These are phyloP conservation scores for Hapalemur alaotrensis DNA, from an alignment of 2,797 vertebrate species.

Conservation along the genomic window DNA sequence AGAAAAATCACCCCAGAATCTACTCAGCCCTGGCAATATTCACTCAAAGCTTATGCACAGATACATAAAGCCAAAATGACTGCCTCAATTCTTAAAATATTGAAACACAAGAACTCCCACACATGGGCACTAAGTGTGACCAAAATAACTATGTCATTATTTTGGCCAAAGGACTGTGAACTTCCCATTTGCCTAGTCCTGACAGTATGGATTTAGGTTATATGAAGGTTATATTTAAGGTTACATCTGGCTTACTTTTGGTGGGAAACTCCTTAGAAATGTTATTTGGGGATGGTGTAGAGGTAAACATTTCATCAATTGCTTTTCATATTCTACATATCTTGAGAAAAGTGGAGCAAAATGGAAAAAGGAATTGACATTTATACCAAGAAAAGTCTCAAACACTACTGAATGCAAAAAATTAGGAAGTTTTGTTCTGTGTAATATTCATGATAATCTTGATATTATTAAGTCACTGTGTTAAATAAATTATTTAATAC, in stretches of 20 bases:
- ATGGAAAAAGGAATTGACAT: not conserved
- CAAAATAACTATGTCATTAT: not conserved
- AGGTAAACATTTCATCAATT: not conserved
- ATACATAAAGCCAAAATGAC: not conserved
- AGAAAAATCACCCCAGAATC: not conserved
- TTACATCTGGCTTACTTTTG: not conserved
- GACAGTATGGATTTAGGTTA: not conserved
- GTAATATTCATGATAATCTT: not conserved
- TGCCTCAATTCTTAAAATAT: not conserved
- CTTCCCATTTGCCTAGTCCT: not conserved
- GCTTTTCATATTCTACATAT: not conserved
- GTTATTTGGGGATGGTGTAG: not conserved
- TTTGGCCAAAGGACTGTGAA: not conserved
- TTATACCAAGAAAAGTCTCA: not conserved
- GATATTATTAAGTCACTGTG: not conserved
- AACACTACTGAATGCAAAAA: not conserved
- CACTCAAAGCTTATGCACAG: not conserved
- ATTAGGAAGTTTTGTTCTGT: not conserved
- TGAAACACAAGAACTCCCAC: not conserved
- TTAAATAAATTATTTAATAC: conserved; percentile 1
- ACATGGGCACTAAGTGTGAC: not conserved
- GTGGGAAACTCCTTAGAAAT: not conserved
- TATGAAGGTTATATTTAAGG: not conserved
- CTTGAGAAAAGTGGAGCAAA: not conserved
- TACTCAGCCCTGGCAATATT: not conserved